A percentile compares a stretch with the other conserved stretches of the same genome.
These are phyloP conservation scores for Paralichthys olivaceus DNA, from an alignment of 2,113 vertebrate species.

Conservation along the genomic window DNA sequence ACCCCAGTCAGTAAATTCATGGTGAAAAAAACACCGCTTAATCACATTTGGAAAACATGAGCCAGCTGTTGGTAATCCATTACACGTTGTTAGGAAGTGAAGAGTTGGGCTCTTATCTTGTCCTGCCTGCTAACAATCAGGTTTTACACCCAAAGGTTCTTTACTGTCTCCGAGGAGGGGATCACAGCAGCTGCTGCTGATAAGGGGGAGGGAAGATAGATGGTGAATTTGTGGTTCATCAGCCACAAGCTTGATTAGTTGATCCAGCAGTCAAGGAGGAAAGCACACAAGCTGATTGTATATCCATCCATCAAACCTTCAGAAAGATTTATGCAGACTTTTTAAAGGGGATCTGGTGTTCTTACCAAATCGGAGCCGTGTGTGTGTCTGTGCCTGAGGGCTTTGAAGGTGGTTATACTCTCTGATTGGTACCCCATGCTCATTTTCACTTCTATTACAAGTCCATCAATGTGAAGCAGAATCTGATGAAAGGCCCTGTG, in stretches of 20 bases:
- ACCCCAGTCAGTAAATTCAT: background rate
- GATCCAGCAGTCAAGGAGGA: conserved; percentile 43
- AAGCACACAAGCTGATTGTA: conserved; percentile 29
- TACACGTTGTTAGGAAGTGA: conserved; percentile 51
- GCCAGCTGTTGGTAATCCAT: conserved; percentile 56
- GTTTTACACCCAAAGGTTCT: conserved; percentile 52
- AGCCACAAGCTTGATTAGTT: conserved; percentile 47
- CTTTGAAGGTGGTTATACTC: conserved; percentile 44
- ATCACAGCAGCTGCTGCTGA: conserved; percentile 54
- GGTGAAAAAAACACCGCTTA: conserved; percentile 1
- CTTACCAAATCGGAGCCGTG: conserved; percentile 21
- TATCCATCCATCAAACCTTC: conserved; percentile 52
- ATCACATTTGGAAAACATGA: conserved; percentile 29
- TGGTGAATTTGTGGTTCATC: conserved; percentile 45
- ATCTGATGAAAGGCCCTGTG: conserved; percentile 63
- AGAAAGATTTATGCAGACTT: conserved; percentile 34
- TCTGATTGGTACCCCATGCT: conserved; percentile 59
- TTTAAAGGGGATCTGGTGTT: conserved; percentile 12
- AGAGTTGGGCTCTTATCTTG: conserved; percentile 56
- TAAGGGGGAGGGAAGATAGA: conserved; percentile 44
- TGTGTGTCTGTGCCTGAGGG: conserved; percentile 12
- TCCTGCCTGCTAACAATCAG: conserved; percentile 45
- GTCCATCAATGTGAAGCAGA: conserved; percentile 60
- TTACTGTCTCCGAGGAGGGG: conserved; percentile 5
- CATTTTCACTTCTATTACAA: conserved; percentile 73